These are phyloP conservation scores for Procambarus clarkii DNA, from an alignment of 1,140 invertebrate species.

Conservation along the genomic window DNA sequence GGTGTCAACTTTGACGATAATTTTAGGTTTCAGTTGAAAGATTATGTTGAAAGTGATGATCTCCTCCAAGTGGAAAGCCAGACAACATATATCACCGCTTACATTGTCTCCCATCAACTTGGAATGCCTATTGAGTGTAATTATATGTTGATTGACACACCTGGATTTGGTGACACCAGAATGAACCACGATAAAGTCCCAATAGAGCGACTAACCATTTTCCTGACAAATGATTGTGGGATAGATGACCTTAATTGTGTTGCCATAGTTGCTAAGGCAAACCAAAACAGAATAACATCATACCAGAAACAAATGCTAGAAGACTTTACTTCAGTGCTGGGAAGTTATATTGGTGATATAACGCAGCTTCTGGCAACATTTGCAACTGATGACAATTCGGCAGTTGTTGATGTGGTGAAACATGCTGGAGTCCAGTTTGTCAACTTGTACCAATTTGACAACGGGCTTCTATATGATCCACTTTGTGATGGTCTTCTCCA, in stretches of 20 bases:
- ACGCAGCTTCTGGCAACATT: too few relatives aligned
- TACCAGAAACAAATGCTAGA: constrained; percentile 27
- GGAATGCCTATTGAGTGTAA: constrained; percentile 38
- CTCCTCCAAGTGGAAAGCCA: too few relatives aligned
- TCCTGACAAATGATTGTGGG: constrained; percentile 44
- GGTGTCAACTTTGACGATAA: constrained; percentile 38
- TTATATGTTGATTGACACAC: constrained; percentile 51
- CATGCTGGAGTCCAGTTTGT: too few relatives aligned
- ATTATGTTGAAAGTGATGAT: constrained; percentile 20
- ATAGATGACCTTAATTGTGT: constrained; percentile 51
- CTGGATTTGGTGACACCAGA: constrained; percentile 44
- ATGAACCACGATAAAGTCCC: not conserved
- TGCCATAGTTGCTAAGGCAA: constrained; percentile 49
- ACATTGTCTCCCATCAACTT: constrained; percentile 35
- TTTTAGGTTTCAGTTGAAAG: constrained; percentile 39
- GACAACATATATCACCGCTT: constrained; percentile 51
- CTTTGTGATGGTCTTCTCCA: not conserved
- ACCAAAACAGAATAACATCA: constrained; percentile 35
- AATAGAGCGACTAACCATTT: constrained; percentile 1
- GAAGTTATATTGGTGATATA: constrained; percentile 43
- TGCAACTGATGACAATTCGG: too few relatives aligned
- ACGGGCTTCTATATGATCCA: constrained; percentile 23
- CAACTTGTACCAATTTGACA: too few relatives aligned
- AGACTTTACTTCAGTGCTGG: constrained; percentile 40
- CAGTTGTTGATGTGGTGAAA: too few relatives aligned